These are phyloP conservation scores for Theretra japonica DNA, from an alignment of 2,888 invertebrate species.

Conservation along the genomic window DNA sequence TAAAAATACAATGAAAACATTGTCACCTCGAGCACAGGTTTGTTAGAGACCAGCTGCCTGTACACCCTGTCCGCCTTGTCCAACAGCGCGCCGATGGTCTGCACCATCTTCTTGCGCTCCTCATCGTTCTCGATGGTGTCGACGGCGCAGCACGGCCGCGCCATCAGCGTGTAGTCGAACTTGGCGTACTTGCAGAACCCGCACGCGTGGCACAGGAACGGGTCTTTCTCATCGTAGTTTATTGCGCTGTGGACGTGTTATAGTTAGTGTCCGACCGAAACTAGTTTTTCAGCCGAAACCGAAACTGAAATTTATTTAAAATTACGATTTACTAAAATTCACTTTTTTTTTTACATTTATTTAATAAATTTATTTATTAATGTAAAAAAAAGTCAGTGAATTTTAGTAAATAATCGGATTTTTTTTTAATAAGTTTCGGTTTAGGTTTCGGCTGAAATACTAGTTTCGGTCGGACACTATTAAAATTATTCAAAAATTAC, in stretches of 20 bases:
- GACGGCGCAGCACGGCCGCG: conserved; percentile 97
- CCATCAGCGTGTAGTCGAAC: conserved; percentile 97
- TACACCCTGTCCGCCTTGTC: conserved; percentile 98
- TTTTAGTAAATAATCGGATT: no score
- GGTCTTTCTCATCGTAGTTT: conserved; percentile 99
- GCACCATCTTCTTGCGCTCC: conserved; percentile 97
- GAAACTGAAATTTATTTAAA: no score
- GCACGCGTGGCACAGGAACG: conserved; percentile 99
- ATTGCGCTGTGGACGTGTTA: conserved; percentile 90
- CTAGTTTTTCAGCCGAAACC: no score
- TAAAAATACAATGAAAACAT: not conserved
- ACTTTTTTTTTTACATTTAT: no score
- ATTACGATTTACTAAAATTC: no score
- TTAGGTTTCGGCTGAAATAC: no score
- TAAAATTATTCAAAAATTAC: no score
- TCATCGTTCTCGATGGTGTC: conserved; percentile 99
- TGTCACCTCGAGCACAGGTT: conserved; percentile 92
- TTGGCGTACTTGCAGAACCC: conserved; percentile 99
- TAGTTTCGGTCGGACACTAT: no score
- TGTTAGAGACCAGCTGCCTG: conserved; percentile 94
- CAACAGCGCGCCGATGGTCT: conserved; percentile 94
- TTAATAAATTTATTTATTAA: no score
- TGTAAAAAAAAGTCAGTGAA: no score
- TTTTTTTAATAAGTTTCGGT: no score
- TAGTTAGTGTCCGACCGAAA: no score